Base-by-base conservation (phyloP, 2,113 vertebrate species). In the Ginglymostoma cirratum region DNA sequence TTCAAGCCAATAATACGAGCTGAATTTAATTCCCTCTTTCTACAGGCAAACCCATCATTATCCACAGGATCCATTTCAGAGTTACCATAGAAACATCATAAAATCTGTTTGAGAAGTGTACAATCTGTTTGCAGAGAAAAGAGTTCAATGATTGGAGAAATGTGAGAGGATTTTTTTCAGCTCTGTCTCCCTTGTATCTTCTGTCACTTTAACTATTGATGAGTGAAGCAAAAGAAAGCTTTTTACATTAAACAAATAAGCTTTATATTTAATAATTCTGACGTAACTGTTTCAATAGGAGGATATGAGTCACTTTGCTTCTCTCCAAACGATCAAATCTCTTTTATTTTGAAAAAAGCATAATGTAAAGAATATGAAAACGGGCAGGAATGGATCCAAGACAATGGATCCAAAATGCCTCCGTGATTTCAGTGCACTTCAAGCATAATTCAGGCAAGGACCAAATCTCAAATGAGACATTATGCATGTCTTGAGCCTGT, bases 1-100 rank as follows among this genome's bases (percentile, higher is more conserved):
- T 94, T 48, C 66, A 94, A 27, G 42, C 38, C 93, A 94, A 70
- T 70, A 94, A 94, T 24, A 45, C 66, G 70, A 94, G 67, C 66
- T 94, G 93, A 45, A 24, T 45, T 94, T 70, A 94, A 48, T 66
- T 27, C 1, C 70, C 38, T 27, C 67, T 94, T 94, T 70, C 7
- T 70, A 15, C 21, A 24, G 66, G 66, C 38, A 69, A 94, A 48
- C 45, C 67, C 23, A n/a, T 70, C 38, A 94, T n/a, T 7, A 23
- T 38, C 45, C 67, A 21, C 55, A 92, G 66, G 12, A 94, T 21
- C n/a, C 66, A 69, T 94, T 94, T 94, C 42, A 10, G 34, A 48
- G 38, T 70, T 94, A 38, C 93, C 12, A 45, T 94, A 27, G 66
- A 70, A 94, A 93, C 61, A 38, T 67, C 86, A 55, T 89, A 89